These are phyloP conservation scores for Limonius californicus DNA, from an alignment of 1,140 invertebrate species.

Conservation along the genomic window DNA sequence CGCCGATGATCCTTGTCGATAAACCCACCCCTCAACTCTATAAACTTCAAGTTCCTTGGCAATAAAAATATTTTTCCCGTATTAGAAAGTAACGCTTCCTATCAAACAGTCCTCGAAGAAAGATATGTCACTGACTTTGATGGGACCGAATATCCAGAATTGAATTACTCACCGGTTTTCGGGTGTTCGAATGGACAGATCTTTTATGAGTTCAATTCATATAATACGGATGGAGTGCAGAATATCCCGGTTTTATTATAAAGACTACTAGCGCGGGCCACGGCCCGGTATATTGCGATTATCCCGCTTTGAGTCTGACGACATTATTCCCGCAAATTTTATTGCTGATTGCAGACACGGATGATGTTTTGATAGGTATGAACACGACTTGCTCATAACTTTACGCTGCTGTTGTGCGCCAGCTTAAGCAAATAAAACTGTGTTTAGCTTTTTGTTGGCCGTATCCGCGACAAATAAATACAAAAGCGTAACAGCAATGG, in stretches of 20 bases:
- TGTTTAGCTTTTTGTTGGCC: no score
- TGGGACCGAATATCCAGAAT: background rate
- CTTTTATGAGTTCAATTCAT: slow-evolving; percentile 1
- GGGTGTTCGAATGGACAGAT: background rate
- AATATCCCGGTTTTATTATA: background rate
- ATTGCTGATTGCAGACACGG: background rate
- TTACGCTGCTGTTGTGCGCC: no score
- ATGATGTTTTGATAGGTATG: background rate
- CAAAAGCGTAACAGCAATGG: no score
- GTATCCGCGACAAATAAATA: no score
- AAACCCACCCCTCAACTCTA: background rate
- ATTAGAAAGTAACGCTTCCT: background rate
- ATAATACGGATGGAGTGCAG: background rate
- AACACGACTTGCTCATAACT: background rate
- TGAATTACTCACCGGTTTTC: background rate
- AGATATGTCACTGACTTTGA: background rate
- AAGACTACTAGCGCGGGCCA: no score
- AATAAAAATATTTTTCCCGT: background rate
- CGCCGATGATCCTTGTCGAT: background rate
- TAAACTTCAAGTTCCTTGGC: background rate
- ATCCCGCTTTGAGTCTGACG: background rate
- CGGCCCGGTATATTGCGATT: background rate
- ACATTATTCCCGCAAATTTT: background rate
- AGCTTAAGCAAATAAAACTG: no score
- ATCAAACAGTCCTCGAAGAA: background rate